phyloP scores from a whole-genome alignment of 2,888 invertebrate genomes.

The Lypha dubia region DNA sequence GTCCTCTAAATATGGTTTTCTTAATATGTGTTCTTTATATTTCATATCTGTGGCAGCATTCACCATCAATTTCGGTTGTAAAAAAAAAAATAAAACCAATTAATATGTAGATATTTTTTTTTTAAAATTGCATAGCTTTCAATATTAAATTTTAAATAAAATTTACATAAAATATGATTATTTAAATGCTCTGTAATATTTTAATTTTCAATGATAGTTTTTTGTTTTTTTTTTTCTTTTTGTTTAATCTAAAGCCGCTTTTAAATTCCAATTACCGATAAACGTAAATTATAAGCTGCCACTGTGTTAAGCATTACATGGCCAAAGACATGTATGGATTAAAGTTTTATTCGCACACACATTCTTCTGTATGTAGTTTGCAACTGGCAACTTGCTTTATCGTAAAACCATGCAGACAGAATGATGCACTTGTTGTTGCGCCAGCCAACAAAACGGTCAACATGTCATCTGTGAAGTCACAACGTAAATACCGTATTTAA shows the following conservation, averaged over 20 bases:
- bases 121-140: background rate
- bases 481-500: conserved; percentile 51
- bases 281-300: conserved; percentile 70
- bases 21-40: no score
- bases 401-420: background rate
- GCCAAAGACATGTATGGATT: background rate
- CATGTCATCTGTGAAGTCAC: conserved; percentile 54
- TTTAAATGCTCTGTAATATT: conserved; percentile 49
- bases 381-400: background rate
- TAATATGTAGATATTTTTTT: no score
- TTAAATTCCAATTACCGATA: conserved; percentile 65
- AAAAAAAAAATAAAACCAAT: no score
- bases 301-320: conserved; percentile 40
- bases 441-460: background rate
- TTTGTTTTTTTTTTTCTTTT: no score
- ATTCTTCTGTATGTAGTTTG: no score
- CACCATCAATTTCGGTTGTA: no score
- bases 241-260: conserved; percentile 52
- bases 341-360: background rate
- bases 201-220: conserved; percentile 23
- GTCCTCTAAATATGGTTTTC: no score
- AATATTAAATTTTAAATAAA: conserved; percentile 26
- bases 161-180: conserved; percentile 40
- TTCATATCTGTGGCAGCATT: no score
- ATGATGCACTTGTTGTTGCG: conserved; percentile 56